Conservation (phyloP, 2,113 vertebrate species). For the Hiodon alosoides region DNA sequence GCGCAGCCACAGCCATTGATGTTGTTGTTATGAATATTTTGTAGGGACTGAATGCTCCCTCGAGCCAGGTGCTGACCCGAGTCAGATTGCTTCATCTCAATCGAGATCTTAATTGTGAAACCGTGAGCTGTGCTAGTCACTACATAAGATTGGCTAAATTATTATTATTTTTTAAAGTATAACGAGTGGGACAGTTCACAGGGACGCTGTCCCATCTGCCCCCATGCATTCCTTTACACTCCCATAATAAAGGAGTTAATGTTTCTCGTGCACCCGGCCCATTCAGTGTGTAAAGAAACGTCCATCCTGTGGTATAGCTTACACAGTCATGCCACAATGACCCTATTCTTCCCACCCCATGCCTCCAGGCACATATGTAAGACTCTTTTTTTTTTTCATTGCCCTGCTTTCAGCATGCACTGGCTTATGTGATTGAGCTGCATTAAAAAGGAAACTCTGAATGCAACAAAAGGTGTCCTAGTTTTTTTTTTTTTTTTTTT, state of each 20-base stretch:
- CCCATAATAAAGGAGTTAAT: conserved; percentile 26
- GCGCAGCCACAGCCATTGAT: too few species aligned
- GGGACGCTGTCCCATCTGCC: conserved; percentile 16
- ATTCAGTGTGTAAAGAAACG: neutral
- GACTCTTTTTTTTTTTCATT: neutral
- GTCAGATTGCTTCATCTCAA: neutral
- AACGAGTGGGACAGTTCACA: neutral
- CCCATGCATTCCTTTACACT: neutral
- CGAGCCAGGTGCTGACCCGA: too few species aligned
- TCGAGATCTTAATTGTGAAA: too few species aligned
- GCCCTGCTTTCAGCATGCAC: neutral
- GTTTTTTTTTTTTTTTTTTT: conserved; percentile 16
- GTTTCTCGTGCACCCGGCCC: neutral
- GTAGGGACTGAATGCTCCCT: too few species aligned
- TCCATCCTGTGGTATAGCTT: conserved; percentile 14
- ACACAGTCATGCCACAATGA: conserved; percentile 9
- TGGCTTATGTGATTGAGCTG: neutral
- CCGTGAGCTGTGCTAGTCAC: too few species aligned
- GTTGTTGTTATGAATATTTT: neutral
- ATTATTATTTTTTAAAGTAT: neutral
- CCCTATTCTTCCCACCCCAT: conserved; percentile 5
- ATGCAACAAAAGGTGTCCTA: conserved; percentile 27
- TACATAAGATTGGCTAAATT: too few species aligned
- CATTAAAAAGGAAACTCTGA: conserved; percentile 18
- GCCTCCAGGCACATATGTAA: neutral